These are phyloP conservation scores for Tenualosa thibaudeaui DNA, from an alignment of 2,797 vertebrate species.

Conservation along the genomic window DNA sequence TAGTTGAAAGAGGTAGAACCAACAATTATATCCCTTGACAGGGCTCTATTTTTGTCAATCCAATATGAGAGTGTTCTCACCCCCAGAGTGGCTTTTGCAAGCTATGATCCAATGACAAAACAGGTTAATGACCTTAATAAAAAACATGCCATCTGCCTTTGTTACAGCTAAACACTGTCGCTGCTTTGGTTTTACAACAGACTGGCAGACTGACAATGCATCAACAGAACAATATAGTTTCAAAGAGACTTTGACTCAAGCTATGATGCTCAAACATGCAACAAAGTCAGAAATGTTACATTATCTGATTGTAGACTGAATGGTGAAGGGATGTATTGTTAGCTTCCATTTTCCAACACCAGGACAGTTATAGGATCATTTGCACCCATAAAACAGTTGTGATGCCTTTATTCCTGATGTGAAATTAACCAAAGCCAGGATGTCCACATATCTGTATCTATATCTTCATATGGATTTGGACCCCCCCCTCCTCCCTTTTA, in stretches of 20 bases:
- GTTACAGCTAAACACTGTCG: neutral
- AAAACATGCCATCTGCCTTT: neutral
- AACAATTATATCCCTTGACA: too few relatives aligned
- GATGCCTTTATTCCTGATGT: neutral
- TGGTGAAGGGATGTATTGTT: neutral
- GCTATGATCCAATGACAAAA: too few relatives aligned
- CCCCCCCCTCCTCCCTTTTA: too few relatives aligned
- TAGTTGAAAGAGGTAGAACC: too few relatives aligned
- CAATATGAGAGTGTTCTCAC: too few relatives aligned
- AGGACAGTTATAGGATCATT: neutral
- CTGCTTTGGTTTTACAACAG: neutral
- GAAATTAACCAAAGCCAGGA: too few relatives aligned
- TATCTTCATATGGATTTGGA: too few relatives aligned
- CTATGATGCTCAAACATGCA: neutral
- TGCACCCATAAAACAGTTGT: neutral
- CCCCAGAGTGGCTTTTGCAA: too few relatives aligned
- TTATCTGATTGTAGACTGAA: neutral
- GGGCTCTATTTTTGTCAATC: too few relatives aligned
- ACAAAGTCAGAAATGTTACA: neutral
- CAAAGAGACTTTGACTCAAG: neutral
- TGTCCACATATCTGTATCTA: too few relatives aligned
- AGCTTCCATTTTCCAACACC: neutral
- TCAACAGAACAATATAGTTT: neutral
- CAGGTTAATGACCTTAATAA: too few relatives aligned
- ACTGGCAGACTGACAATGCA: neutral